These are phyloP conservation scores for Cryptoprocta ferox DNA, from an alignment of 2,797 vertebrate species.

Conservation along the genomic window DNA sequence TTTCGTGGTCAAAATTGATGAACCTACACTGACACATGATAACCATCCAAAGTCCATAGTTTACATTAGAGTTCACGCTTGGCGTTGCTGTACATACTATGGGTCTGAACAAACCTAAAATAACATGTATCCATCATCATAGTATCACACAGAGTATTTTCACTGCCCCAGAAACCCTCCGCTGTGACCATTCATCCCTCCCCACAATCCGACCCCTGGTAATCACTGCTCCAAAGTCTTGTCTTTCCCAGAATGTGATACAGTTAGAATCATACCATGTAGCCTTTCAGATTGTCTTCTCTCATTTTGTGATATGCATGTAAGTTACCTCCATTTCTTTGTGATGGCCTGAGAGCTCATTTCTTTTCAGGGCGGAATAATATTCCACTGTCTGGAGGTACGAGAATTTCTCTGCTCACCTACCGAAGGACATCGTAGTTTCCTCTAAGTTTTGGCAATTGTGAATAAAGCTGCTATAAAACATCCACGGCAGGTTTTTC, in stretches of 20 bases:
- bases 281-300: not conserved
- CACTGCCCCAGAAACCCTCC: not conserved
- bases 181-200: not conserved
- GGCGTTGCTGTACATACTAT: not conserved
- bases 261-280: not conserved
- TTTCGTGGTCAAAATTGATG: not conserved
- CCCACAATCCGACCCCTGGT: not conserved
- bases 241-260: not conserved
- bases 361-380: not conserved
- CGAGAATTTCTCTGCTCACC: not conserved
- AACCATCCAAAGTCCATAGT: not conserved
- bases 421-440: not conserved
- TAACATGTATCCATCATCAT: not conserved
- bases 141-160: not conserved
- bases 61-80: not conserved
- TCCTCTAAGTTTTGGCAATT: not conserved
- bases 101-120: not conserved
- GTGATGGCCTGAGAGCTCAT: not conserved
- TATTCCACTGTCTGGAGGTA: not conserved
- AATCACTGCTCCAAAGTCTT: not conserved
- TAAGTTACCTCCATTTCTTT: not conserved
- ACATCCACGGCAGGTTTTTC: not conserved
- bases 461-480: not conserved
- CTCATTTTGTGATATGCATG: not conserved
- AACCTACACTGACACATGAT: not conserved